Percentiles rank a stretch among this genome's conserved stretches.
phyloP scores from a whole-genome alignment of 2,888 invertebrate genomes.

The Maniola hyperantus region DNA sequence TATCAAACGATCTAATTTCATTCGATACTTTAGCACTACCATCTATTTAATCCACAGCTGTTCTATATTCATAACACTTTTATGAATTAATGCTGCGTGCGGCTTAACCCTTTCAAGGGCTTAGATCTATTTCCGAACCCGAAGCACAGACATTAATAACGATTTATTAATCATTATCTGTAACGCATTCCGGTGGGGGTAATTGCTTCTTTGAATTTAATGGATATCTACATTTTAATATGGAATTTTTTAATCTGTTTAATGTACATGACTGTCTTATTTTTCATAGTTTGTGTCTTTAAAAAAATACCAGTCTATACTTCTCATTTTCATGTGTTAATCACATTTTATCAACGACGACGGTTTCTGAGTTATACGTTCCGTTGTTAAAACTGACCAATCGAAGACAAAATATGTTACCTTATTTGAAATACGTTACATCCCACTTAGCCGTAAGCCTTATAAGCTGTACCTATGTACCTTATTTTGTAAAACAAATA shows the following conservation, averaged over 20 bases:
- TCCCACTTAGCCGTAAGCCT: too few relatives aligned
- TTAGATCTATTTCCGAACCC: conserved; percentile 35
- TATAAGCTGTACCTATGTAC: too few relatives aligned
- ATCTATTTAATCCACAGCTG: conserved; percentile 33
- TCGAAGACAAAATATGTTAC: too few relatives aligned
- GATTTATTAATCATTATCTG: conserved; percentile 35
- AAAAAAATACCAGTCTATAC: too few relatives aligned
- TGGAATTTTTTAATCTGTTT: neutral
- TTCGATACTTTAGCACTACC: conserved; percentile 26
- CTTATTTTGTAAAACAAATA: too few relatives aligned
- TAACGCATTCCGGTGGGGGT: conserved; percentile 24
- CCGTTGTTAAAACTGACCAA: too few relatives aligned
- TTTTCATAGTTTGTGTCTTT: too few relatives aligned
- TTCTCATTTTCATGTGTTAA: too few relatives aligned
- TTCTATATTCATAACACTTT: conserved; percentile 36
- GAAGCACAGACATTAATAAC: conserved; percentile 29
- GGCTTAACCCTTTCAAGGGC: conserved; percentile 41
- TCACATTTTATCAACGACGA: too few relatives aligned
- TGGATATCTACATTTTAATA: neutral
- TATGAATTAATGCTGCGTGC: conserved; percentile 39
- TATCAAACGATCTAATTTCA: conserved; percentile 38
- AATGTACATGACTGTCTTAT: too few relatives aligned
- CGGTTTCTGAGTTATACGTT: too few relatives aligned
- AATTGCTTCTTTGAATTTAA: conserved; percentile 25
- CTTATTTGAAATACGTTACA: too few relatives aligned